Conservation (phyloP, 2,888 invertebrate species). For the Elysia crispata region DNA sequence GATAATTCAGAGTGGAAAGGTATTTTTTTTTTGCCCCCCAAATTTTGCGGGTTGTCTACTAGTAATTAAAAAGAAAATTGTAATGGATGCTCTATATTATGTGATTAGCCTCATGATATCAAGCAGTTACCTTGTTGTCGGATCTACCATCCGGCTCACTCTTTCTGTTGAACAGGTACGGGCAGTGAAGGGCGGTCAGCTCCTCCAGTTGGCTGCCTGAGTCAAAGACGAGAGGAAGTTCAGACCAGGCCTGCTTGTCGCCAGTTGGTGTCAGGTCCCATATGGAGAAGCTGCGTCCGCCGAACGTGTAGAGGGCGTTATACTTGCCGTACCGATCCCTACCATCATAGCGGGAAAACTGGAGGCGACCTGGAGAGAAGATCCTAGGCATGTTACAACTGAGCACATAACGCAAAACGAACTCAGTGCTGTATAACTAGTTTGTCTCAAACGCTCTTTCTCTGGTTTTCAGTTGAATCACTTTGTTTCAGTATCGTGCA, state of each 20-base stretch:
- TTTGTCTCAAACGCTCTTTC: no score
- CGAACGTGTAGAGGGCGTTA: conserved; percentile 55
- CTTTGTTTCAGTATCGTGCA: no score
- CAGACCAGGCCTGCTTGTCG: not conserved
- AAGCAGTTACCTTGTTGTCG: conserved; percentile 47
- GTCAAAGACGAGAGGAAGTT: conserved; percentile 49
- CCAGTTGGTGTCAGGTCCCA: conserved; percentile 3
- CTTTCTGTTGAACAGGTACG: conserved; percentile 51
- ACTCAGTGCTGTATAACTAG: no score
- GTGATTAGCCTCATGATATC: no score
- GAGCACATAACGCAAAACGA: no score
- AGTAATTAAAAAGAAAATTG: no score
- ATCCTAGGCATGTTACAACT: no score
- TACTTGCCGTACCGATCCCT: conserved; percentile 50
- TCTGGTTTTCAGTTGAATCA: no score
- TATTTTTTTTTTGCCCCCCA: no score
- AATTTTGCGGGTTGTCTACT: no score
- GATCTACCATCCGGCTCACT: conserved; percentile 48
- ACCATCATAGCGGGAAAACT: conserved; percentile 56
- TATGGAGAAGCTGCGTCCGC: conserved; percentile 54
- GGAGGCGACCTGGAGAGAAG: conserved; percentile 60
- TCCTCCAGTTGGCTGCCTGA: conserved; percentile 51
- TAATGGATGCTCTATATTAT: no score
- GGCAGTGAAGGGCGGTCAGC: conserved; percentile 28
- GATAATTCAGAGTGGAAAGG: no score